These are phyloP conservation scores for Fopius arisanus DNA, from an alignment of 1,140 invertebrate species.

Conservation along the genomic window DNA sequence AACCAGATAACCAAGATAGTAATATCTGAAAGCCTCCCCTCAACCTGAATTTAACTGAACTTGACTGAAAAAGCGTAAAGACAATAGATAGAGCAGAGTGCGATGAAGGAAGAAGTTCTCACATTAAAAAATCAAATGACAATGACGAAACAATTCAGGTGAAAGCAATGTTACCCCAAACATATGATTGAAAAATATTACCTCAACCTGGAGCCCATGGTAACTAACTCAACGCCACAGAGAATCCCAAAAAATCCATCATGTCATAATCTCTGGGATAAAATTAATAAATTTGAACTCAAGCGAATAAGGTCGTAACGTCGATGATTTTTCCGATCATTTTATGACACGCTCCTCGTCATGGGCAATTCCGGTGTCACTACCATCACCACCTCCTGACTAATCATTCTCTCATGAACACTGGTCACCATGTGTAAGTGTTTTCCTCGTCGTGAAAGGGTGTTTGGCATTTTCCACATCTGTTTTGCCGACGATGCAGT, in stretches of 20 bases:
- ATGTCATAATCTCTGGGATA: not conserved
- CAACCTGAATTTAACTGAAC: too few species aligned
- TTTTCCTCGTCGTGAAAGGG: too few species aligned
- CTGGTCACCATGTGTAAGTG: not conserved
- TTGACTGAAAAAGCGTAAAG: too few species aligned
- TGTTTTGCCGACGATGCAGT: too few species aligned
- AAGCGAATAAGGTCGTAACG: not conserved
- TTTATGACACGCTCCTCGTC: constrained; percentile 2
- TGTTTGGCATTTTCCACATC: too few species aligned
- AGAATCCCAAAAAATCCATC: not conserved
- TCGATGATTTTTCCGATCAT: not conserved
- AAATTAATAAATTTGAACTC: not conserved
- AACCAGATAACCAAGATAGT: not conserved
- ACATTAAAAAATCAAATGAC: not conserved
- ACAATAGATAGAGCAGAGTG: too few species aligned
- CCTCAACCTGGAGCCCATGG: constrained; percentile 63
- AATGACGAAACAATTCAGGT: not conserved
- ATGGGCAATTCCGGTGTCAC: constrained; percentile 1
- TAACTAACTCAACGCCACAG: constrained; percentile 38
- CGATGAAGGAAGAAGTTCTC: too few species aligned
- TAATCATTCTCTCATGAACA: not conserved
- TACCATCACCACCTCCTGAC: not conserved
- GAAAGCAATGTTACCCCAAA: constrained; percentile 10
- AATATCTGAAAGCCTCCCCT: not conserved
- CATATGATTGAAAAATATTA: constrained; percentile 34